Evolutionary conservation across 2,888 invertebrate genomes (phyloP).

Genomic region (Pocota personata): DNA sequence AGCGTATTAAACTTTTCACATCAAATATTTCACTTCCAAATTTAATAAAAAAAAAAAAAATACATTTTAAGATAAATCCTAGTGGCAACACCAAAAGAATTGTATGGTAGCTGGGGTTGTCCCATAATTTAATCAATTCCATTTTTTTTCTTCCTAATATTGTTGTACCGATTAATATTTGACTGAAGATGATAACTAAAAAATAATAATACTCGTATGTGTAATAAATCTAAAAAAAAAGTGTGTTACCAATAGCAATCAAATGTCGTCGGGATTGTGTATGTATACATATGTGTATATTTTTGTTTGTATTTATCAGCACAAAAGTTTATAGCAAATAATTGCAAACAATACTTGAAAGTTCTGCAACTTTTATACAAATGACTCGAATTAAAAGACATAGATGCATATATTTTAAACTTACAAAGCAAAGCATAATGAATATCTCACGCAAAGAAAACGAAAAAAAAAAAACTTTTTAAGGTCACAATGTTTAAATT

Average conservation of each 20-base stretch:
- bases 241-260: constrained; percentile 70
- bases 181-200: not conserved
- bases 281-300: constrained; percentile 12
- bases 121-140: no score
- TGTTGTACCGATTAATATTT: no score
- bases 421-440: not conserved
- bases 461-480: constrained; percentile 3
- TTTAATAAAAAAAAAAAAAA: no score
- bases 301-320: constrained; percentile 9
- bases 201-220: no score
- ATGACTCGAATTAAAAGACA: not conserved
- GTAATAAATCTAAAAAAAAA: no score
- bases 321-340: constrained; percentile 10
- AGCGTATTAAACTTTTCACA: no score
- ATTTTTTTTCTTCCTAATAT: no score
- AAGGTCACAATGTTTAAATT: not conserved
- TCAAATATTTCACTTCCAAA: no score
- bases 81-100: no score
- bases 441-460: not conserved
- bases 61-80: no score
- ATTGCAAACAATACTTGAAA: constrained; percentile 67
- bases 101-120: no score
- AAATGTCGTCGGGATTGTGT: constrained; percentile 20
- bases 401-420: constrained; percentile 6
- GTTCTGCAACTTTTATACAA: constrained; percentile 61